Evolutionary conservation across 2,113 vertebrate species (phyloP).

Genomic region (Mormoops blainvillei): DNA sequence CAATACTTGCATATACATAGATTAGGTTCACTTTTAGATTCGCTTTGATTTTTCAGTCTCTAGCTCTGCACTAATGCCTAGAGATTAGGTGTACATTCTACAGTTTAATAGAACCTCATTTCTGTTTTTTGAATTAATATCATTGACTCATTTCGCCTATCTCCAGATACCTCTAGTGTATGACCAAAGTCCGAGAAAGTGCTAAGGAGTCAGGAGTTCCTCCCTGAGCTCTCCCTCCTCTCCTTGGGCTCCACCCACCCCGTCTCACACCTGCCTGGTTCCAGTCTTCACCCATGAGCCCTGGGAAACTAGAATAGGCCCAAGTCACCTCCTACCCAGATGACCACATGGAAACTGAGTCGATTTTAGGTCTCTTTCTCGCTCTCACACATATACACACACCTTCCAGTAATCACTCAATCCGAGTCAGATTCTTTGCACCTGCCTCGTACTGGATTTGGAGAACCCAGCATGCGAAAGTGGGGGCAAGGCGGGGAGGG

Average conservation of each 20-base stretch:
- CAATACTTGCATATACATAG: background rate
- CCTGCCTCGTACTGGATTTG: background rate
- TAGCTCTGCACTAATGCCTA: background rate
- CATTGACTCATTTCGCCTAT: background rate
- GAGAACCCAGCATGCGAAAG: background rate
- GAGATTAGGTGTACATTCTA: background rate
- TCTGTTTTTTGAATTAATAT: background rate
- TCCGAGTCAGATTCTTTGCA: background rate
- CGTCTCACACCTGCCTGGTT: background rate
- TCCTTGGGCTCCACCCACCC: background rate
- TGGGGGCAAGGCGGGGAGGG: fast-evolving
- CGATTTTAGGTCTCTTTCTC: background rate
- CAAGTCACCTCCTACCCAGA: background rate
- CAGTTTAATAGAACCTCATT: background rate
- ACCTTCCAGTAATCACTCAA: background rate
- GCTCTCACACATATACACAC: background rate
- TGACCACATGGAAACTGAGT: background rate
- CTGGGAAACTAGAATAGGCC: background rate
- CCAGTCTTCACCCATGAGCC: background rate
- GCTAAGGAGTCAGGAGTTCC: background rate
- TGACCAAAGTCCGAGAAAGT: background rate
- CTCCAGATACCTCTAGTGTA: background rate
- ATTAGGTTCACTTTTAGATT: background rate
- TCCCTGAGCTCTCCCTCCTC: background rate
- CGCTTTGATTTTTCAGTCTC: background rate